Base-by-base conservation (phyloP, 2,797 vertebrate species). In the Pelochelys cantorii region DNA sequence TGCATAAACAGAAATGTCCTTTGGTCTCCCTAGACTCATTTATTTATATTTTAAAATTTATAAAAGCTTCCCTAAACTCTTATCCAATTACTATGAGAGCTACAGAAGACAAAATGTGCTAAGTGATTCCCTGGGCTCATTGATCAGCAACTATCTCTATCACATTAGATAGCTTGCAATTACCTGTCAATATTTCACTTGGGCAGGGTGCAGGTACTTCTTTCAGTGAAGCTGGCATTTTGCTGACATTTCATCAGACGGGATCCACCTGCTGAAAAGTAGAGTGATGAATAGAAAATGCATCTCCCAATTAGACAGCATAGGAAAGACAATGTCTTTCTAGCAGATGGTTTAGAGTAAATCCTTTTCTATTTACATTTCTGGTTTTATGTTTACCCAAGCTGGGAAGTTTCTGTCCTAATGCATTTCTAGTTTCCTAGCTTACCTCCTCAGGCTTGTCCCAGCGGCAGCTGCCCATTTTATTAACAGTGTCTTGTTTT, bases 381-480 rank as follows among this genome's bases (percentile, higher is more conserved):
- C 57, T 12, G 1, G 42, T 0, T 74, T 89, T 82, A 85, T 20
- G 34, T 1, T 5, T 23, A 25, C 1, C 0, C 12, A 23, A 1
- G 1, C 7, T 1, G 29, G 17, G 12, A n/a, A 55, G 10, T 1
- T 29, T 57, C 78, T 56, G 14, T 83, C 20, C n/a, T 34, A 37
- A 71, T 20, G 20, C n/a, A 22, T 20, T 79, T 77, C 56, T n/a
- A 7, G 0, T 2, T 2, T 2, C 0, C 0, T 5, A 4, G 11
- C n/a, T 71, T 1, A 13, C 11, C 3, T 27, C 56, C 68, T 13
- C 18, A n/a, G 68, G 5, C 27, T 6, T 1, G 22, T 5, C 34
- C 2, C n/a, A 42, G 54, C 27, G 74, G 48, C 34, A 27, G 77
- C 14, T 17, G 34, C 81, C 75, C 17, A 71, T 71, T n/a, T 37